These are phyloP conservation scores for Drosophila lini DNA, from an alignment of 1,140 invertebrate genomes.

Conservation along the genomic window DNA sequence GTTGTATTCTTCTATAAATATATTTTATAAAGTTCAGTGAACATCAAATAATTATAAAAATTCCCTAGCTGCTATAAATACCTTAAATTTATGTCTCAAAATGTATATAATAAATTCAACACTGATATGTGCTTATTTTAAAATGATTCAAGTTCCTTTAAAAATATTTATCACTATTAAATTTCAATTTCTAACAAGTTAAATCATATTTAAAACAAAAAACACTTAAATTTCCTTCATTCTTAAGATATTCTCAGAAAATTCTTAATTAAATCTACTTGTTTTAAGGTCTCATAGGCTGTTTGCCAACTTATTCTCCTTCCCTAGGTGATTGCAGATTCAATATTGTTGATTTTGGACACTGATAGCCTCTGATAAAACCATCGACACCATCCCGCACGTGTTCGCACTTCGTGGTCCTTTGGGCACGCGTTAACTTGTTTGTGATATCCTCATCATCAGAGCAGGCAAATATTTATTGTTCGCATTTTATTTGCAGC, in stretches of 20 bases:
- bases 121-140: no score
- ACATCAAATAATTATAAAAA: neutral
- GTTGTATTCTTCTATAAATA: no score
- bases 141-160: no score
- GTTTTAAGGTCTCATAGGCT: neutral
- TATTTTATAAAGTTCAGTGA: no score
- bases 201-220: no score
- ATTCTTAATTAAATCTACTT: constrained; percentile 10
- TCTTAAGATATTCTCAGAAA: neutral
- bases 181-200: neutral
- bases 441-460: constrained; percentile 62
- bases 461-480: constrained; percentile 65
- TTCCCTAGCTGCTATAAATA: no score
- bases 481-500: constrained; percentile 59
- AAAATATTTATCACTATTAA: no score
- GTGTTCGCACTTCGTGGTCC: constrained; percentile 78
- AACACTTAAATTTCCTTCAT: neutral
- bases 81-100: neutral
- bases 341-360: constrained; percentile 77
- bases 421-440: constrained; percentile 59
- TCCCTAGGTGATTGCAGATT: constrained; percentile 14
- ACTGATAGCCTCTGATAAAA: constrained; percentile 54
- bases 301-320: neutral
- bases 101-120: neutral
- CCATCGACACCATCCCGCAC: constrained; percentile 48